phyloP scores from a whole-genome alignment of 2,113 vertebrate genomes.

The Colius striatus region DNA sequence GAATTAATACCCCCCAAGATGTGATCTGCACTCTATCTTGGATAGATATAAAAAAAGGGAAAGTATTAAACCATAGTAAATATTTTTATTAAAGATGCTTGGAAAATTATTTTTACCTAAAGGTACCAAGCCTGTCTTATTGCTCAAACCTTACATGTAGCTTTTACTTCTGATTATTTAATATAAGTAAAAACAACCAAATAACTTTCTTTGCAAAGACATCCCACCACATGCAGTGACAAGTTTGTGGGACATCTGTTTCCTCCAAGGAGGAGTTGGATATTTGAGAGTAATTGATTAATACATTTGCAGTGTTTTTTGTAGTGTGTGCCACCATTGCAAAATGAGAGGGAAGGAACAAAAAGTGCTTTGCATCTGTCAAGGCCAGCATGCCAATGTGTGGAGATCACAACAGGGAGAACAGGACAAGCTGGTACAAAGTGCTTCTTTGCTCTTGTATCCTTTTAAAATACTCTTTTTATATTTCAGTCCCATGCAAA shows the following conservation, averaged over 20 bases:
- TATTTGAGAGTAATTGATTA: slow-evolving; percentile 2
- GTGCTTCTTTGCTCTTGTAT: background rate
- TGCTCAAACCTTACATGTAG: background rate
- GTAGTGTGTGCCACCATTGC: background rate
- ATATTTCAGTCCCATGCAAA: background rate
- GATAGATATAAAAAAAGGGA: background rate
- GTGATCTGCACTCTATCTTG: background rate
- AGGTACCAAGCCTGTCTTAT: background rate
- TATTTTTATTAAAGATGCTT: background rate
- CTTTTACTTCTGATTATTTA: background rate
- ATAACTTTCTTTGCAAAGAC: background rate
- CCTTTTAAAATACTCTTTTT: background rate
- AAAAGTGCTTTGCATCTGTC: slow-evolving; percentile 19
- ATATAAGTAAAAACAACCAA: background rate
- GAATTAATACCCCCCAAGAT: background rate
- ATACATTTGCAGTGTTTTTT: background rate
- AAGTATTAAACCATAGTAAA: background rate
- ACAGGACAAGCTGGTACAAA: background rate
- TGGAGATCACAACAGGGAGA: background rate
- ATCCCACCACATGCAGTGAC: background rate
- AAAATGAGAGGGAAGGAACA: slow-evolving; percentile 1
- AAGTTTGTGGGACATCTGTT: slow-evolving; percentile 8
- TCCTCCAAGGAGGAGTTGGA: background rate
- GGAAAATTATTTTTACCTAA: background rate
- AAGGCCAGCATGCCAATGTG: background rate